Evolutionary conservation across 64 coral and sea anemone genomes (phyloP), one percentile per base, ranked within the genome.

Genomic region (Acropora tenuis): DNA sequence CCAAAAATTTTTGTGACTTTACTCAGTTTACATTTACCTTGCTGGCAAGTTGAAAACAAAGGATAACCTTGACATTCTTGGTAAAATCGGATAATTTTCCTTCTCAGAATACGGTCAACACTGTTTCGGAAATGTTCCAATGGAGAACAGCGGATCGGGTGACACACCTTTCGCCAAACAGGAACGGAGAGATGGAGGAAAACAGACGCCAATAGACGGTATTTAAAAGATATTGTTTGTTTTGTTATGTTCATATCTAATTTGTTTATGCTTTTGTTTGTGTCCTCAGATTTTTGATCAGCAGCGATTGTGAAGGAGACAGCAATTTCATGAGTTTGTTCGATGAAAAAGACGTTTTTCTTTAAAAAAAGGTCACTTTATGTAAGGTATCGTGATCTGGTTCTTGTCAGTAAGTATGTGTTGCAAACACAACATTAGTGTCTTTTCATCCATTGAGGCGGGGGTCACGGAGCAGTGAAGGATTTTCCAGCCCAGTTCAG

Each of bases 301-400:
- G 91, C 50, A 72, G 72, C 67, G 74, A 85, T 41, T 12, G 57
- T 16, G 75, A 86, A 78, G 91, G 91, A 8, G 49, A 86, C 48
- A 92, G 80, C 17, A 92, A 92, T 48, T 92, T 92, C 75, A 42
- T 53, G 48, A 42, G 55, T 7, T 87, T 92, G 91, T 92, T 88
- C 73, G 48, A 79, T 46, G 75, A 91, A 43, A 76, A 92, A 10
- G 63, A 87, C 45, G 80, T 92, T 18, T 92, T 92, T 53, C 75
- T 87, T 41, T 92, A 13, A 92, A 55, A 10, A 73, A 11, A 13
- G 17, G 0, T 19, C 68, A 4, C 19, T 2, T 71, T 40, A 19
- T 20, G 17, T 2, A 71, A 9, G 59, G 9, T 13, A 10, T n/a
- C n/a, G n/a, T n/a, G n/a, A n/a, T 30, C 30, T 30, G 30, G 30